Percentiles rank a stretch among this genome's conserved stretches.
Evolutionary conservation across 2,797 vertebrate genomes (phyloP).

Genomic region (Phrynocephalus vlangalii): DNA sequence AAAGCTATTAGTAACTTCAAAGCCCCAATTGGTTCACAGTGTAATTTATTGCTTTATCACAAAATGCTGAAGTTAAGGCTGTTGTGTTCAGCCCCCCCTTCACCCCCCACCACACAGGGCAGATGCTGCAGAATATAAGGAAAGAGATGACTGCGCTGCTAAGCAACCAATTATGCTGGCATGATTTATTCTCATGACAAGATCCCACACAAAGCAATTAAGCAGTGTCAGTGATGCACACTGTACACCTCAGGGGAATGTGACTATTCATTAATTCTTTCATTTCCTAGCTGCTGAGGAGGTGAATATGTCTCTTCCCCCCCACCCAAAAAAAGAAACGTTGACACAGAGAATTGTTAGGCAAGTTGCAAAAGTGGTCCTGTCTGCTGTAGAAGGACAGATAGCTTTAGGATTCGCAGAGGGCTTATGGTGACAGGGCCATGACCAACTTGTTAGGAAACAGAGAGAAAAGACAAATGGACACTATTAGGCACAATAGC

Average conservation of each 20-base stretch:
- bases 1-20: background rate
- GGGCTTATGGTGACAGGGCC: background rate
- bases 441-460: too few species aligned
- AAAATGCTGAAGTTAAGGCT: background rate
- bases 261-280: constrained; percentile 62
- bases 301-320: background rate
- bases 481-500: background rate
- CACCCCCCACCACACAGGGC: constrained; percentile 12
- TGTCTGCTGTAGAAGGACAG: constrained; percentile 19
- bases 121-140: constrained; percentile 52
- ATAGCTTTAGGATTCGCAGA: background rate
- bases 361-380: background rate
- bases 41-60: rapidly evolving
- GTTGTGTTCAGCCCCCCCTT: background rate
- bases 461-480: background rate
- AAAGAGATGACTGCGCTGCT: constrained; percentile 62
- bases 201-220: constrained; percentile 70
- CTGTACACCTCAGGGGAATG: constrained; percentile 48
- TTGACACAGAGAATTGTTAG: background rate
- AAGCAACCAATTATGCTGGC: constrained; percentile 67
- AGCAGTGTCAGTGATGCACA: constrained; percentile 64
- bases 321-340: too few species aligned
- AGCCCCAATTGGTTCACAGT: rapidly evolving
- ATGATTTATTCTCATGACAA: constrained; percentile 59
- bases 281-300: background rate